Conservation (phyloP, 2,888 invertebrate genomes). For the Macaria liturata region DNA sequence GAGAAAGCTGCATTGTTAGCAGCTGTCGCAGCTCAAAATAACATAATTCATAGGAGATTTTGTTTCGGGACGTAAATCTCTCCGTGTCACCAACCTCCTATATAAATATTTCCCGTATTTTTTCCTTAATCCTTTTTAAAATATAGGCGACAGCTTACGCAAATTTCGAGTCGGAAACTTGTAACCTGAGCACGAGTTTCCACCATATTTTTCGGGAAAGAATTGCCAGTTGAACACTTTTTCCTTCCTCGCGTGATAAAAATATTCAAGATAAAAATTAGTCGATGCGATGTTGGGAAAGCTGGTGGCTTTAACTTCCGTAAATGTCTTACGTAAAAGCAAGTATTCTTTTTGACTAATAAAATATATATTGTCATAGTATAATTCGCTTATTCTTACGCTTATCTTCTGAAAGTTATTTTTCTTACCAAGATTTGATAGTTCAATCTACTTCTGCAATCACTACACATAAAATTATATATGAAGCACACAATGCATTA, state of each 20-base stretch:
- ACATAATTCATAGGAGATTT: constrained; percentile 69
- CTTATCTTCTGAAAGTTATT: too few species aligned
- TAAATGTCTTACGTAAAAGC: too few species aligned
- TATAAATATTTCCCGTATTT: constrained; percentile 43
- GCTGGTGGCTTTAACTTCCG: too few species aligned
- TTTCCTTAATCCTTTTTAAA: constrained; percentile 42
- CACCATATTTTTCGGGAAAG: constrained; percentile 5
- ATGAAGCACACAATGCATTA: too few species aligned
- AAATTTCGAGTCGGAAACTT: constrained; percentile 30
- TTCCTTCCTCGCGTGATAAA: not conserved
- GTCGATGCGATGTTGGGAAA: not conserved
- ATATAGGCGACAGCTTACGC: constrained; percentile 32
- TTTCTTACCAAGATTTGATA: too few species aligned
- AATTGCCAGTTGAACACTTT: constrained; percentile 8
- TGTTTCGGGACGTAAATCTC: constrained; percentile 63
- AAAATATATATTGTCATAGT: too few species aligned
- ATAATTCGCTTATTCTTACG: too few species aligned
- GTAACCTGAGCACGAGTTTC: constrained; percentile 15
- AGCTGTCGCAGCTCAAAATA: constrained; percentile 63
- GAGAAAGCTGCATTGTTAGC: constrained; percentile 68
- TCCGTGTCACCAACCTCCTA: constrained; percentile 53
- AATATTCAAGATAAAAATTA: constrained; percentile 1
- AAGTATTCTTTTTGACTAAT: too few species aligned
- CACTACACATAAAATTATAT: too few species aligned
- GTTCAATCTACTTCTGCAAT: too few species aligned